A percentile compares a stretch with the other conserved stretches of the same genome.
Evolutionary conservation across 2,113 vertebrate genomes (phyloP).

Genomic region (Lasiurus cinereus): DNA sequence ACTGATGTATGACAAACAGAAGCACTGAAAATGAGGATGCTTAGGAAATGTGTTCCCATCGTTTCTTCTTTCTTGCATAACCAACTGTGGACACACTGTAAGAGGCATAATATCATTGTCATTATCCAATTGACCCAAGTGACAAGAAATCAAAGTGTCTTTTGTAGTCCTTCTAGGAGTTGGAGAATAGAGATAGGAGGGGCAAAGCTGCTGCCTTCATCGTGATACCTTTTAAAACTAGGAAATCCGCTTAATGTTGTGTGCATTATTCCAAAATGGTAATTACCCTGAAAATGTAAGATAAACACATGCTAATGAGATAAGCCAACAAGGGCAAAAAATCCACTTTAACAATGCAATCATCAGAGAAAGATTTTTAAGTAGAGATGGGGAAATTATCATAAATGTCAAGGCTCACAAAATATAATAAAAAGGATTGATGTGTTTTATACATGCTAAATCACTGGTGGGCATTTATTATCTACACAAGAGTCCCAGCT

Average conservation of each 20-base stretch:
- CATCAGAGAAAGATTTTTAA: constrained; percentile 69
- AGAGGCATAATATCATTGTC: constrained; percentile 60
- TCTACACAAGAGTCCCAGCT: constrained; percentile 65
- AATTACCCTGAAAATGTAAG: constrained; percentile 83
- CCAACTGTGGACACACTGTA: constrained; percentile 6
- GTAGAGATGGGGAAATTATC: constrained; percentile 57
- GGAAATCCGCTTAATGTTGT: constrained; percentile 74
- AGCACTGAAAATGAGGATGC: background rate
- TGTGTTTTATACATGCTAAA: constrained; percentile 78
- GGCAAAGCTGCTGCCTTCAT: constrained; percentile 56
- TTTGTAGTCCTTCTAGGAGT: constrained; percentile 61
- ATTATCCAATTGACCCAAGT: constrained; percentile 69
- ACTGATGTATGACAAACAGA: constrained; percentile 44
- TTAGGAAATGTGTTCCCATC: background rate
- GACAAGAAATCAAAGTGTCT: constrained; percentile 78
- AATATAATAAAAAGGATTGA: constrained; percentile 75
- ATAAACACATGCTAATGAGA: constrained; percentile 83
- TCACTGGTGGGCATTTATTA: constrained; percentile 75
- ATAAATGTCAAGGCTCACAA: constrained; percentile 75
- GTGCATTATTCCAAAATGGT: constrained; percentile 75
- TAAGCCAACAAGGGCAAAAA: constrained; percentile 79
- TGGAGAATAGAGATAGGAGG: constrained; percentile 48
- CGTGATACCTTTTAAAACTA: constrained; percentile 78
- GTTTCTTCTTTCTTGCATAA: background rate
- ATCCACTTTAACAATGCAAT: constrained; percentile 62